phyloP scores from a whole-genome alignment of 2,113 vertebrate genomes.

The Syrmaticus mikado region DNA sequence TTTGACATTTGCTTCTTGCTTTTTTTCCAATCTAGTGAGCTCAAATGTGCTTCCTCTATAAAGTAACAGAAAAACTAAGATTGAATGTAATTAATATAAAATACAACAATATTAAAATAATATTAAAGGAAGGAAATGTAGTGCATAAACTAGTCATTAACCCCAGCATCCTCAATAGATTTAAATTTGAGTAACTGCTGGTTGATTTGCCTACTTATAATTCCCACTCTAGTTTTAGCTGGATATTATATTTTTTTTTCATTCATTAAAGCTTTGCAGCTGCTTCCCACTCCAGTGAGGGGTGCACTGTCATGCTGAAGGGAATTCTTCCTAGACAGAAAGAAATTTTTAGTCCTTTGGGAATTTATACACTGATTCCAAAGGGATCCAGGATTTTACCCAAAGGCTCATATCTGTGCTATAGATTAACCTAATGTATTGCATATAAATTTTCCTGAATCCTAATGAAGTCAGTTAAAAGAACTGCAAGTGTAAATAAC shows the following conservation, averaged over 20 bases:
- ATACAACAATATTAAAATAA: constrained; percentile 71
- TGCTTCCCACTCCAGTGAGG: constrained; percentile 47
- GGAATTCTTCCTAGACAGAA: constrained; percentile 11
- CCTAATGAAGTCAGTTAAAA: constrained; percentile 3
- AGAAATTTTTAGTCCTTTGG: not conserved
- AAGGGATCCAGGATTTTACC: constrained; percentile 7
- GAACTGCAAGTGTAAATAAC: constrained; percentile 24
- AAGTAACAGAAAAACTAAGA: constrained; percentile 55
- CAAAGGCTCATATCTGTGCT: not conserved
- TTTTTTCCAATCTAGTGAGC: not conserved
- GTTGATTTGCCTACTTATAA: constrained; percentile 66
- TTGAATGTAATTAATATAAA: constrained; percentile 66
- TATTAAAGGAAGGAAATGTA: constrained; percentile 70
- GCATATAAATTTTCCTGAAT: constrained; percentile 21
- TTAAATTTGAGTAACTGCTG: constrained; percentile 62
- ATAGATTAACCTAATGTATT: not conserved
- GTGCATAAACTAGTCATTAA: constrained; percentile 70
- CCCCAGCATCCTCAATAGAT: constrained; percentile 61
- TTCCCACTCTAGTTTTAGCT: constrained; percentile 51
- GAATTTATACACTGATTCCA: constrained; percentile 19
- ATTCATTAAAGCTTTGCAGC: constrained; percentile 50
- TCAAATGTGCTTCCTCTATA: not conserved
- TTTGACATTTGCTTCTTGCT: constrained; percentile 37
- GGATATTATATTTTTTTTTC: constrained; percentile 47
- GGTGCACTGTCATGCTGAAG: not conserved